Conservation (phyloP, 2,113 vertebrate genomes). For the Telmatochromis brachygnathus region DNA sequence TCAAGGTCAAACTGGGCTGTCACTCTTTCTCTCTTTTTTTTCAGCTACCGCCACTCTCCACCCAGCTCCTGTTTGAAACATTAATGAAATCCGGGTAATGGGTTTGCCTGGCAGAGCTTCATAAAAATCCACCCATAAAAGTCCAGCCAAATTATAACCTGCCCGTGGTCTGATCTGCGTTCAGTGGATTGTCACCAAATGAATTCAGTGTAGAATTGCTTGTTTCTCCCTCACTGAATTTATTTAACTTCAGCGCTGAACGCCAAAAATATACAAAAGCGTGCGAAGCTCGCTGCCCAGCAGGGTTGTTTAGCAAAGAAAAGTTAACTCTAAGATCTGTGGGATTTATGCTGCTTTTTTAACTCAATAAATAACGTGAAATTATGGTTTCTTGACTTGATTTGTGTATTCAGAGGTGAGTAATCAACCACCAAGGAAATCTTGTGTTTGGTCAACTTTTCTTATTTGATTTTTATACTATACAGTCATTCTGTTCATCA, state of each 20-base stretch:
- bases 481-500: not conserved
- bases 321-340: not conserved
- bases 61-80: not conserved
- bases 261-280: not conserved
- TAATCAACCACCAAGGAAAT: not conserved
- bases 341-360: not conserved
- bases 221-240: not conserved
- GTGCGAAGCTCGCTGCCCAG: not conserved
- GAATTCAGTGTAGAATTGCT: not conserved
- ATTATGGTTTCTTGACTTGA: not conserved
- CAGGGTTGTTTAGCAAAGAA: not conserved
- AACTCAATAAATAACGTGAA: not conserved
- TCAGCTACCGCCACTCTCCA: not conserved
- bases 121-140: not conserved
- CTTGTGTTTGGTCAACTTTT: not conserved
- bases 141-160: not conserved
- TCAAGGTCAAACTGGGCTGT: conserved; percentile 1
- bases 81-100: not conserved
- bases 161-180: not conserved
- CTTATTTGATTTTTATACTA: not conserved
- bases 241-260: not conserved
- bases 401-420: not conserved
- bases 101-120: not conserved
- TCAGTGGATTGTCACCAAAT: not conserved
- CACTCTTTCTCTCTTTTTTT: not conserved